Evolutionary conservation across 2,888 invertebrate species (phyloP), one percentile per base, ranked within the genome.

Genomic region (Oxystoma pomonae): DNA sequence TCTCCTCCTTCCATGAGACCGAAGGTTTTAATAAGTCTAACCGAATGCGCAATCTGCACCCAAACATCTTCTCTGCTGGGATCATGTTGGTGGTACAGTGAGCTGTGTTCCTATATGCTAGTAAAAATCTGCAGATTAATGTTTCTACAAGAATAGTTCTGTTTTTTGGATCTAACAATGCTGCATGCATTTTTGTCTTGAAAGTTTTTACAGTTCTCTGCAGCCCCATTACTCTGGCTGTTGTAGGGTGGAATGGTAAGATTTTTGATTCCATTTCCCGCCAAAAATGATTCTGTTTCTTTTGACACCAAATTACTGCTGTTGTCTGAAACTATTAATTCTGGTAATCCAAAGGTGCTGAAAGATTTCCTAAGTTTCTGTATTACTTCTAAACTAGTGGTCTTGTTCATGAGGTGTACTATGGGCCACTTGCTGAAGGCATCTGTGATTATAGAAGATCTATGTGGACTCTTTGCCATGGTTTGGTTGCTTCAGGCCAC

Each of bases 141-240:
- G 18, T 18, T 9, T 53, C 18, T 16, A 53, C 5, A 7, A 9
- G 17, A 17, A 18, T 53, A 7, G 55, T 53, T 7, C 16, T 3
- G 16, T 53, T 53, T 7, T 53, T 53, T 17, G 17, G 16, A 16
- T 53, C 55, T 53, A 17, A 7, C 18, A 53, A 53, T 17, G 55
- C 55, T 7, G 35, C 35, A 35, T 35, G 35, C 35, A 35, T 35
- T 35, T 35, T 35, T 35, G 35, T 35, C 58, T 66, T 66, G 50
- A 66, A 65, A 1, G 59, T 59, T 51, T 61, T 64, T 16, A 66
- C 66, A 49, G 16, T 55, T 66, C 55, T 66, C 66, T 16, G 64
- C 58, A 12, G 22, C 52, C 16, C 66, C 64, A 61, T 66, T 66
- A 16, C 57, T 56, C 59, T 52, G 49, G 20, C 20, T 55, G 35